Evolutionary conservation across 2,888 invertebrate species (phyloP), one percentile per base, ranked within the genome.

Genomic region (Luffia ferchaultella): DNA sequence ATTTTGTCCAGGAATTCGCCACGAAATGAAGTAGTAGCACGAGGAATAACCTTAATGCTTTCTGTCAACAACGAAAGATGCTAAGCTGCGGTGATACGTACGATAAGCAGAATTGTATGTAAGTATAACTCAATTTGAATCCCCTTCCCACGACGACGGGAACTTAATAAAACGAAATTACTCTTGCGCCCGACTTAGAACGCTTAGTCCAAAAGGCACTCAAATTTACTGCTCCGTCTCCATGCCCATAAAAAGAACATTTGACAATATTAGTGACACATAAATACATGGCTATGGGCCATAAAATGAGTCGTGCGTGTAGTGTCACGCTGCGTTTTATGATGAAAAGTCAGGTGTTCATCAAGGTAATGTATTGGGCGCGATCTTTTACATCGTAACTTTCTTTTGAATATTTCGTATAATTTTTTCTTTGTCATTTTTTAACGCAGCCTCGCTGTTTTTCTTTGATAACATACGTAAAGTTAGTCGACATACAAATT

Each of bases 81-180:
- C n/a, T n/a, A n/a, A n/a, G n/a, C n/a, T n/a, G n/a, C n/a, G n/a
- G n/a, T n/a, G n/a, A n/a, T n/a, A n/a, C n/a, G n/a, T n/a, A n/a
- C n/a, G n/a, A n/a, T n/a, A n/a, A n/a, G n/a, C n/a, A n/a, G n/a
- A n/a, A n/a, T n/a, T n/a, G n/a, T n/a, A n/a, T n/a, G n/a, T n/a
- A n/a, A n/a, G 12, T 30, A 12, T 30, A 30, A 30, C 30, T 7
- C 30, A 30, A 30, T 30, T 30, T 30, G 30, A 3, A 30, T 30
- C 30, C 30, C 30, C 30, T 19, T 49, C 42, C 42, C 41, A 49
- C 49, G 50, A 18, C 45, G 40, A 17, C 45, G 45, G 52, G 48
- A 66, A 72, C 66, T 75, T 74, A 73, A 76, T 76, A 75, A 73
- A 75, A 70, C 64, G 66, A 66, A 70, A 74, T 74, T 67, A 70